These are phyloP conservation scores for Eupithecia centaureata DNA, from an alignment of 2,888 invertebrate genomes.

Conservation along the genomic window DNA sequence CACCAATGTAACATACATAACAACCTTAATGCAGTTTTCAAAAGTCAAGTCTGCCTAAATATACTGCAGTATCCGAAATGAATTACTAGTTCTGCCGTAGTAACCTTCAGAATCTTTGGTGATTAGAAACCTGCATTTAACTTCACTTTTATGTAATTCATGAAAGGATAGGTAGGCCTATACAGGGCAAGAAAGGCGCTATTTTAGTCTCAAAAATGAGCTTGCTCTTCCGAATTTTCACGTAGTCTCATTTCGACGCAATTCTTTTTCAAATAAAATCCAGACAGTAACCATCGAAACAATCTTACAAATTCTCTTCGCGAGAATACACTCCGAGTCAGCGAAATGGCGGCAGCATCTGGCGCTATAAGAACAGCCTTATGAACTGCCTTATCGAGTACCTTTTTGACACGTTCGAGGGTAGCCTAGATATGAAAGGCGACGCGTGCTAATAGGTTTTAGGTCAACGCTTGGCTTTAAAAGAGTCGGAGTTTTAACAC, in stretches of 20 bases:
- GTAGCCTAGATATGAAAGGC: slow-evolving; percentile 24
- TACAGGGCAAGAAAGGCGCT: background rate
- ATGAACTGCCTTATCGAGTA: slow-evolving; percentile 45
- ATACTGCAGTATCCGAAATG: background rate
- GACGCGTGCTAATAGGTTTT: slow-evolving; percentile 25
- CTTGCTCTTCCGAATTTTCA: too few species aligned
- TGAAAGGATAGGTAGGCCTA: background rate
- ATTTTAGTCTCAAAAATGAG: background rate
- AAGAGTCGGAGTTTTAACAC: slow-evolving; percentile 1
- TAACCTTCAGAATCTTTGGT: background rate
- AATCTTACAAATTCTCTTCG: slow-evolving; percentile 18
- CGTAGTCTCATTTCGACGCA: background rate
- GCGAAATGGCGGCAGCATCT: slow-evolving; percentile 31
- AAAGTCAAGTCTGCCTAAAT: background rate
- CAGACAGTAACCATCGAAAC: slow-evolving; percentile 14
- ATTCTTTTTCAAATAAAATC: slow-evolving; percentile 14
- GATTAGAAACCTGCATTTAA: background rate
- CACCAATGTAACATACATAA: background rate
- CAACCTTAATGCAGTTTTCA: background rate
- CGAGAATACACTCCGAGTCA: slow-evolving; percentile 18
- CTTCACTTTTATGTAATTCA: background rate
- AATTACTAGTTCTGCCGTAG: background rate
- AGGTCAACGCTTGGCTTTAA: slow-evolving; percentile 12
- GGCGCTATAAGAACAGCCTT: slow-evolving; percentile 27
- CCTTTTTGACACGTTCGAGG: slow-evolving; percentile 42